Percentiles rank a stretch among this genome's conserved stretches.
These are phyloP conservation scores for Cheilosia pagana DNA, from an alignment of 2,888 invertebrate genomes.

Conservation along the genomic window DNA sequence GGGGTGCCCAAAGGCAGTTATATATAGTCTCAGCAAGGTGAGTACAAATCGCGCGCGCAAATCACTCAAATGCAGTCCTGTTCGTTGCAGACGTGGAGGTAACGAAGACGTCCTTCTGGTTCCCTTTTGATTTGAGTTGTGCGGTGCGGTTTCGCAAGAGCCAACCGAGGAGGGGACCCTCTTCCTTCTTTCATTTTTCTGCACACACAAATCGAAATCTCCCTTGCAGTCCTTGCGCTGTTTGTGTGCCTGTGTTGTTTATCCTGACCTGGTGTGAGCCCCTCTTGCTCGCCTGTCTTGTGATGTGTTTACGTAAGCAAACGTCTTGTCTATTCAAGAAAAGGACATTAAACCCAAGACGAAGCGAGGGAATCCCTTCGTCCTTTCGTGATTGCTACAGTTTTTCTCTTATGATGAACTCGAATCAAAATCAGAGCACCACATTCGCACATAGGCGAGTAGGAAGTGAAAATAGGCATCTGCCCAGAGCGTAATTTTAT, in stretches of 20 bases:
- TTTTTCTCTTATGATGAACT: constrained; percentile 28
- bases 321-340: constrained; percentile 65
- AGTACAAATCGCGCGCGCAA: constrained; percentile 75
- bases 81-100: constrained; percentile 28
- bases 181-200: constrained; percentile 23
- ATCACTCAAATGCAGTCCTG: constrained; percentile 70
- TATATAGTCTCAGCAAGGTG: constrained; percentile 53
- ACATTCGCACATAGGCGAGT: neutral
- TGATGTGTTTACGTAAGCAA: constrained; percentile 70
- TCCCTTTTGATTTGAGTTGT: constrained; percentile 55
- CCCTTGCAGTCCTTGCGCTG: neutral
- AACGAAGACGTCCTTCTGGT: constrained; percentile 49
- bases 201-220: constrained; percentile 58
- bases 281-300: constrained; percentile 52
- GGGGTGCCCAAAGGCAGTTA: constrained; percentile 59
- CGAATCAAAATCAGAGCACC: constrained; percentile 60
- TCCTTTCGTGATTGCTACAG: constrained; percentile 62
- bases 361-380: constrained; percentile 54
- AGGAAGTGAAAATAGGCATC: constrained; percentile 59
- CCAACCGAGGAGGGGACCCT: constrained; percentile 45
- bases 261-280: constrained; percentile 68
- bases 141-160: constrained; percentile 68
- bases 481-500: constrained; percentile 56
- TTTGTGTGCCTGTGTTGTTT: constrained; percentile 61
- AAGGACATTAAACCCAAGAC: constrained; percentile 65